Evolutionary conservation across 2,888 invertebrate species (phyloP), one percentile per base, ranked within the genome.

Genomic region (Plusia festucae): DNA sequence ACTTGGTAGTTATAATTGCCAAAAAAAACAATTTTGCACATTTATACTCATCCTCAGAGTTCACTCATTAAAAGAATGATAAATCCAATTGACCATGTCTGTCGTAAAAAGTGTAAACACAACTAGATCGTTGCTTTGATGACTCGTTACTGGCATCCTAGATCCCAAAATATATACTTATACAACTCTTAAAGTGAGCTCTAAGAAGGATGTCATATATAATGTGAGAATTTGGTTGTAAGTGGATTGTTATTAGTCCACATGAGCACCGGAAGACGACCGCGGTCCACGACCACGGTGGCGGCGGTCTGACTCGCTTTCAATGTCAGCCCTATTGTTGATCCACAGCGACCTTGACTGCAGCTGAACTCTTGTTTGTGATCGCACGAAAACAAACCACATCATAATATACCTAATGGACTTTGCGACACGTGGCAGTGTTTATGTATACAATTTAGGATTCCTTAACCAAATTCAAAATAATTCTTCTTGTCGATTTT

Each of bases 151-250:
- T 0, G 16, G 46, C 46, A 46, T 46, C 46, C 46, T 46, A 46
- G 46, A 46, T 46, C 46, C 46, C 8, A 46, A 46, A 46, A 18
- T 18, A 18, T 18, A 18, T 46, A 46, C 46, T 46, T 16, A 46
- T 8, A 46, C 46, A 18, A 51, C 30, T n/a, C 34, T 32, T 64
- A 55, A 30, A 15, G 46, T 53, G 44, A 53, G 11, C 34, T 57
- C 71, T 76, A 80, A 79, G 68, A 68, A 85, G 85, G 84, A 84
- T 82, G 83, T 82, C 73, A 68, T 77, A 81, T 76, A 82, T 79
- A 73, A 81, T 67, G 73, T 70, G 76, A 63, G 65, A 83, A 79
- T 79, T 75, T 68, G 65, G 64, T 73, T 56, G 58, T 20, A 74
- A 79, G 79, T 83, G 79, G 55, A 46, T 59, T 61, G 76, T 75